Base-by-base conservation (phyloP, 2,113 vertebrate species). In the Parotia lawesii region DNA sequence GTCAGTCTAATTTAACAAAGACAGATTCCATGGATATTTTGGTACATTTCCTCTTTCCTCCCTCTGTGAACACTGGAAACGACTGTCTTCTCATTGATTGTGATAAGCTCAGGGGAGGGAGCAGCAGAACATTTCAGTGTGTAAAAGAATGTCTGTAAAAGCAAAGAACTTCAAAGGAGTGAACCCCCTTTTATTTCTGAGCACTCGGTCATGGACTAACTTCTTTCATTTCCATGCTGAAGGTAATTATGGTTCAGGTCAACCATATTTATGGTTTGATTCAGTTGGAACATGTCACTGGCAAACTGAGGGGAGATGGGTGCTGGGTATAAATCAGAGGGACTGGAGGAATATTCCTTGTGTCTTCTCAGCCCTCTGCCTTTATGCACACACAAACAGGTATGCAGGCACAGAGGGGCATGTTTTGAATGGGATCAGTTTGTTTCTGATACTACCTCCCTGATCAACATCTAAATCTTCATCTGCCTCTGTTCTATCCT, bases 11-110 rank as follows among this genome's bases (percentile, higher is more conserved):
- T 80, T 95, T 76, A 77, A 90, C 79, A 47, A 65, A 64, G 83
- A 51, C 27, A 56, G 93, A 97, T 97, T 97, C 96, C 89, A 85
- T 17, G 73, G 97, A 97, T 97, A 93, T 95, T 97, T 97, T 93
- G 93, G 64, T 92, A 31, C 10, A 4, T 80, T 91, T 85, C 44
- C 50, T 75, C 38, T 74, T 82, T 70, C 40, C 86, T 76, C 69
- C 47, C 40, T 53, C 64, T 79, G 75, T 87, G 92, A 96, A 85
- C 44, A 54, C 65, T 87, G 92, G 84, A 88, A 92, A 72, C 71
- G 25, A 56, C 72, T 90, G 64, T 89, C 80, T 72, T 73, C 60
- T 93, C 31, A 24, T 56, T 33, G 90, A 74, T 35, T 45, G 67
- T 9, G 61, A 89, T 88, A 94, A 82, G 66, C 61, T 50, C 47